Evolutionary conservation across 2,113 vertebrate genomes (phyloP).

Genomic region (Gallinago jamesoni): DNA sequence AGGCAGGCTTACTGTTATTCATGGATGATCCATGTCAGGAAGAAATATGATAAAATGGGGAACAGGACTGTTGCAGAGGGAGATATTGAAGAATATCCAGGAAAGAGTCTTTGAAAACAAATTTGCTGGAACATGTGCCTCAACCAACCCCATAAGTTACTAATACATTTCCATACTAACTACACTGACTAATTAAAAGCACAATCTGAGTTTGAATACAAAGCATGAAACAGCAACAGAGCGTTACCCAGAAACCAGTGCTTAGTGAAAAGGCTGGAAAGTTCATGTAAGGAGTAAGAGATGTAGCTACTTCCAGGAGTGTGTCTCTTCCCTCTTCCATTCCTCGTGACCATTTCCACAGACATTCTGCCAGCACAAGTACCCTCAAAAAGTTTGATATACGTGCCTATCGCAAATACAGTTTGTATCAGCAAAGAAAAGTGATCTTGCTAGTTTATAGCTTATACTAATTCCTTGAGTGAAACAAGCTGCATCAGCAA

Average conservation of each 20-base stretch:
- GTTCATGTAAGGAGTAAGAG: not conserved
- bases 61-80: not conserved
- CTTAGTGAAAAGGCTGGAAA: not conserved
- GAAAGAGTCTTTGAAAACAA: not conserved
- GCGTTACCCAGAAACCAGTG: not conserved
- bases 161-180: not conserved
- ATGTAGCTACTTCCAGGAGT: not conserved
- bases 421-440: constrained; percentile 1
- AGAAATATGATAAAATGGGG: not conserved
- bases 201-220: not conserved
- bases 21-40: not conserved
- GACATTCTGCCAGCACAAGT: not conserved
- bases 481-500: constrained; percentile 25
- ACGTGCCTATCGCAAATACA: not conserved
- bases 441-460: not conserved
- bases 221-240: not conserved
- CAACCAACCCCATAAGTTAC: not conserved
- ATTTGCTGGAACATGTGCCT: not conserved
- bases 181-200: not conserved
- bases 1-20: not conserved
- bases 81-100: not conserved
- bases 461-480: not conserved
- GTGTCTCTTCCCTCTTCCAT: not conserved
- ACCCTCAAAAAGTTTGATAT: not conserved
- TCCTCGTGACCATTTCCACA: not conserved